Base-by-base conservation (phyloP, 2,113 vertebrate genomes). In the Lasiurus cinereus region DNA sequence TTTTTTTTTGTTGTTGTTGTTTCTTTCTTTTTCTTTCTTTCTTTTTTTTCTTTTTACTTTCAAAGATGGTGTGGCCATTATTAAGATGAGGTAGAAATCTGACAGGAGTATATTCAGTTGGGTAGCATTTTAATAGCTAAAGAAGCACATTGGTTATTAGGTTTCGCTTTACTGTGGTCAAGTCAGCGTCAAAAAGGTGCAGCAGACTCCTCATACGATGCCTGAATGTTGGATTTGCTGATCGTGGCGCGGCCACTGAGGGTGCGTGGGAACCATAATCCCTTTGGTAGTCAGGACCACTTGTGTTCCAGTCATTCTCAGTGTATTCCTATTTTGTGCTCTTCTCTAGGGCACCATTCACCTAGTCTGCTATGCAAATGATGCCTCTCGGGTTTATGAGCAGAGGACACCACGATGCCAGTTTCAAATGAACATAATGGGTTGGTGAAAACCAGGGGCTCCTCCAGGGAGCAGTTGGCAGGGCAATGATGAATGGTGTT, bases 41-140 rank as follows among this genome's bases (percentile, higher is more conserved):
- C 8, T 21, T 5, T 56, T 21, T 56, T 56, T 19, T 6, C 5
- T 64, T 74, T 67, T 70, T 89, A 84, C 43, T 94, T 87, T 88
- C 82, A 74, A 33, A 88, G 76, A 77, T 29, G 7, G 39, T 36
- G 15, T 62, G 66, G 88, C 50, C n/a, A 24, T 46, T 72, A 19
- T 46, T 33, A 48, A 77, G 64, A 72, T 5, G 0, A 14, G 80
- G 46, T 72, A 27, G n/a, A 79, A 52, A 56, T 73, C 80, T 77
- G 50, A 82, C 72, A 82, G 43, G 50, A 93, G 36, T 82, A 19
- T 56, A 74, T 80, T 83, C 66, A 56, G 46, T 90, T 33, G 66
- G 43, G 22, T 87, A 88, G 39, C 90, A 77, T 95, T 90, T 91
- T 91, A 84, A 89, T 77, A 93, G 72, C 48, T 66, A 33, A 69